These are phyloP conservation scores for Drosophila ohnishii DNA, from an alignment of 1,140 invertebrate species.

Conservation along the genomic window DNA sequence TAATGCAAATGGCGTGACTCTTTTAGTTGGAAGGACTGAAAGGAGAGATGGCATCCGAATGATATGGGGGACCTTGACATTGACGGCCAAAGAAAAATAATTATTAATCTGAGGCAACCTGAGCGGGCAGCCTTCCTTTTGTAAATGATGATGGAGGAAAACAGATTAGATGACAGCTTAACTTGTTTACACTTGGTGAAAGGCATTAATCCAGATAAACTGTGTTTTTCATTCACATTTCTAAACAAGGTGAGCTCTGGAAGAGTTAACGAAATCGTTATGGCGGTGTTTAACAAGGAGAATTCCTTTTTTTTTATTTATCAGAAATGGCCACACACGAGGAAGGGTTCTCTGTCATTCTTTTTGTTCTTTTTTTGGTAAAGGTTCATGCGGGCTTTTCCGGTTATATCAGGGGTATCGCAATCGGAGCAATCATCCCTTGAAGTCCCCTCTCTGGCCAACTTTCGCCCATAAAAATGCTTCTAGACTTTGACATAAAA, in stretches of 20 bases:
- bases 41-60: constrained; percentile 4
- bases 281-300: not conserved
- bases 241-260: not conserved
- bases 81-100: constrained; percentile 14
- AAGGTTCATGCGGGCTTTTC: constrained; percentile 52
- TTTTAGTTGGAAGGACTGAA: constrained; percentile 6
- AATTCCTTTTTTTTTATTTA: not conserved
- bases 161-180: constrained; percentile 18
- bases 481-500: constrained; percentile 45
- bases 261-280: not conserved
- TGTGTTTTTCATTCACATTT: constrained; percentile 2
- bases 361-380: not conserved
- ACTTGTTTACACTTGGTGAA: constrained; percentile 18
- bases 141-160: constrained; percentile 1
- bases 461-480: constrained; percentile 66
- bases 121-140: constrained; percentile 1
- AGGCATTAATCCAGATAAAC: constrained; percentile 3
- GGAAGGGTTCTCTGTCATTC: constrained; percentile 1
- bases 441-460: not conserved
- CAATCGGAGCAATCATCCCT: constrained; percentile 9
- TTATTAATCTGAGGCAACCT: constrained; percentile 2
- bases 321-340: constrained; percentile 27
- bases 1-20: constrained; percentile 10
- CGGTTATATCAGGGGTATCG: not conserved
- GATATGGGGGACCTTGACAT: constrained; percentile 6